Percentiles rank a stretch among this genome's conserved stretches.
phyloP scores from a whole-genome alignment of 2,797 vertebrate genomes.

The Sebastes diaconus region DNA sequence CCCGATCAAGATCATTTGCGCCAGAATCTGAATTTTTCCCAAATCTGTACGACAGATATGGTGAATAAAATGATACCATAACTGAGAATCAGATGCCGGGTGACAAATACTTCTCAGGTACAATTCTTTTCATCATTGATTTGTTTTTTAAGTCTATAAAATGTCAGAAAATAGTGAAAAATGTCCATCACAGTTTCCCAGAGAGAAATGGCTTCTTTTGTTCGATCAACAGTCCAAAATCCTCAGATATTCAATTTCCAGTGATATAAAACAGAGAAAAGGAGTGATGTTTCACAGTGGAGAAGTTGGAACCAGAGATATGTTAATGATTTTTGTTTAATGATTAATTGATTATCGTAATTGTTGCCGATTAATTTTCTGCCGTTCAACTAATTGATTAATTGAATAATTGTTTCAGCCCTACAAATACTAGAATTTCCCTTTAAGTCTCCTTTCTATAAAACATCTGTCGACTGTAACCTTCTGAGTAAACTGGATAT shows the following conservation, averaged over 20 bases:
- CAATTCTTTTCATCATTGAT: background rate
- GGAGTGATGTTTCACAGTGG: background rate
- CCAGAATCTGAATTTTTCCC: background rate
- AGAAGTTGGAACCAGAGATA: background rate
- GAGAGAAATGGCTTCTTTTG: background rate
- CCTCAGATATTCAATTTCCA: background rate
- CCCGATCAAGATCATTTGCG: background rate
- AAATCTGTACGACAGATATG: background rate
- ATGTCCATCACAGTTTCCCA: background rate
- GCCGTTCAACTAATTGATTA: background rate
- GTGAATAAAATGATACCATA: background rate
- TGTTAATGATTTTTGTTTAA: background rate
- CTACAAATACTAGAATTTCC: no score
- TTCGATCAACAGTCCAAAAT: background rate
- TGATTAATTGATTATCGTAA: background rate
- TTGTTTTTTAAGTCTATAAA: background rate
- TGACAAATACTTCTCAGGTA: background rate
- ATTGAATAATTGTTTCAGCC: background rate
- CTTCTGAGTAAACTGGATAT: background rate
- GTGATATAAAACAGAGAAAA: background rate
- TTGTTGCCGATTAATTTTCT: background rate
- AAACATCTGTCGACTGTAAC: background rate
- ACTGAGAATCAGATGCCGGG: background rate
- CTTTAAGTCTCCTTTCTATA: background rate
- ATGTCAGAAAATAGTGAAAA: background rate